Conservation (phyloP, 64 coral and sea anemone genomes). For the Montipora efflorescens region DNA sequence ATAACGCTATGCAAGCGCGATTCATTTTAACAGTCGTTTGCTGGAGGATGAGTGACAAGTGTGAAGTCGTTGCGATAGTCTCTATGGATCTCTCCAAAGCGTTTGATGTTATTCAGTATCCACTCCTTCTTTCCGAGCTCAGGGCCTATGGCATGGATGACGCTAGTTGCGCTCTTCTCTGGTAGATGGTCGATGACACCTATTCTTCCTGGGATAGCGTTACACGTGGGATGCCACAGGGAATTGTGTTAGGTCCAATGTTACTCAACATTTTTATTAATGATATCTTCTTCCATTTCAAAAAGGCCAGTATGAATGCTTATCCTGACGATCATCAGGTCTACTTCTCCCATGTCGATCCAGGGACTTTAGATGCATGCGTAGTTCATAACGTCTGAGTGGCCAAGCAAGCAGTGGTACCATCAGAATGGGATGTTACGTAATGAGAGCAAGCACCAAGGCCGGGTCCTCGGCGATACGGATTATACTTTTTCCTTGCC, state of each 20-base stretch:
- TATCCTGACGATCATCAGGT: conserved; percentile 22
- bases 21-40: too few species aligned
- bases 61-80: too few species aligned
- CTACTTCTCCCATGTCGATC: conserved; percentile 12
- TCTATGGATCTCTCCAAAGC: too few species aligned
- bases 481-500: conserved; percentile 29
- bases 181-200: neutral
- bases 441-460: conserved; percentile 38
- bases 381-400: neutral
- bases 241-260: conserved; percentile 17
- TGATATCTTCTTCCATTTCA: conserved; percentile 27
- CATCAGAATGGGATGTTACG: conserved; percentile 46
- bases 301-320: neutral
- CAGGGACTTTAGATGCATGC: neutral
- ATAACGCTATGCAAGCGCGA: too few species aligned
- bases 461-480: conserved; percentile 22
- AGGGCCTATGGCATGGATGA: conserved; percentile 14
- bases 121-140: neutral
- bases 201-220: neutral
- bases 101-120: too few species aligned
- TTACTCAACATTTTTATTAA: conserved; percentile 21
- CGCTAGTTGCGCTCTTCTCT: conserved; percentile 1
- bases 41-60: too few species aligned
- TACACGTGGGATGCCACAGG: conserved; percentile 7
- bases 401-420: conserved; percentile 13